These are phyloP conservation scores for Platynereis dumerilii DNA, from an alignment of 2,888 invertebrate genomes.

Conservation along the genomic window DNA sequence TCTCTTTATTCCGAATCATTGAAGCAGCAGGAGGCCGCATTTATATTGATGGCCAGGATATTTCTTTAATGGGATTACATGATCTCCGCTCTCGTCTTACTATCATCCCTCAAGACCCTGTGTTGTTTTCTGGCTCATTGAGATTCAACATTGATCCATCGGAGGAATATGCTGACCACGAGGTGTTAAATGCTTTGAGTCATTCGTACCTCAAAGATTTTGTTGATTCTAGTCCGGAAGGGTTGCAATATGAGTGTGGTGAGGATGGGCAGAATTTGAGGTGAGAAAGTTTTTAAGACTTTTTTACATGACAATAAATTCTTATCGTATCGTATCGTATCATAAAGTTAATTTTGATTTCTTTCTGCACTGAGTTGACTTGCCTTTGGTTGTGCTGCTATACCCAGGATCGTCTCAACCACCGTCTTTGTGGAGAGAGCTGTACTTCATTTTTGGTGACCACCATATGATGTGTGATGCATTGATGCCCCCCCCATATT, in stretches of 20 bases:
- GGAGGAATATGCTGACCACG: slow-evolving; percentile 52
- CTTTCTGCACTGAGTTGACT: too few species aligned
- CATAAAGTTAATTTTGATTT: too few species aligned
- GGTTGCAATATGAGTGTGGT: slow-evolving; percentile 50
- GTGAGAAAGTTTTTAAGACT: too few species aligned
- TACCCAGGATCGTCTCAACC: too few species aligned
- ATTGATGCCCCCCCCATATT: too few species aligned
- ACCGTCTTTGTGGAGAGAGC: too few species aligned
- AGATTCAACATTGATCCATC: slow-evolving; percentile 63
- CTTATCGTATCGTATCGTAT: neutral
- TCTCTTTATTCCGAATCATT: slow-evolving; percentile 9
- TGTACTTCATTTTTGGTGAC: too few species aligned
- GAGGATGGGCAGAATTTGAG: slow-evolving; percentile 62
- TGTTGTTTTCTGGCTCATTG: slow-evolving; percentile 58
- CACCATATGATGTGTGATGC: too few species aligned
- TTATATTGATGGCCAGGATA: neutral
- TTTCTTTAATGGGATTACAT: slow-evolving; percentile 15
- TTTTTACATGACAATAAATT: too few species aligned
- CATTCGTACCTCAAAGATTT: slow-evolving; percentile 57
- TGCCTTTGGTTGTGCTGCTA: too few species aligned
- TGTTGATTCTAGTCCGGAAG: slow-evolving; percentile 45
- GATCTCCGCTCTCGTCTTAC: slow-evolving; percentile 45
- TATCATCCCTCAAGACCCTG: slow-evolving; percentile 54
- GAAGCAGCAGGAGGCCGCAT: slow-evolving; percentile 10
- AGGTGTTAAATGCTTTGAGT: slow-evolving; percentile 57